Evolutionary conservation across 2,113 vertebrate genomes (phyloP).

Genomic region (Melospiza melodia): DNA sequence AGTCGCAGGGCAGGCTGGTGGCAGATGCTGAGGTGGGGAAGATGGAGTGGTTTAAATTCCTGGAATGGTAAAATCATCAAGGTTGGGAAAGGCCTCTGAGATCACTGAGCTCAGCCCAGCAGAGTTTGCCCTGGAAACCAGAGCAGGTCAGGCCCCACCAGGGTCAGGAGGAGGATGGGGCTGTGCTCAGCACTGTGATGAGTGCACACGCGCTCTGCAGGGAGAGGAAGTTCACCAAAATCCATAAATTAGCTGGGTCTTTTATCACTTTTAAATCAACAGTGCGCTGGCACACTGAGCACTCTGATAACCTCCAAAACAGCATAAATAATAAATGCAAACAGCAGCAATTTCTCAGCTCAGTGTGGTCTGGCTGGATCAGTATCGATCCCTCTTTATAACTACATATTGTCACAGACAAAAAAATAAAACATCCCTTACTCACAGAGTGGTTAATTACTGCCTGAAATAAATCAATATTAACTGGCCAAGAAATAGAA

Average conservation of each 20-base stretch:
- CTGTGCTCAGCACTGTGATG: background rate
- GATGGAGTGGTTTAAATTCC: fast-evolving
- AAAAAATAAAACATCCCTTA: conserved; percentile 8
- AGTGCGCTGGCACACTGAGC: background rate
- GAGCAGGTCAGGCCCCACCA: background rate
- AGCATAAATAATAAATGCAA: conserved; percentile 44
- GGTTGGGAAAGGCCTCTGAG: background rate
- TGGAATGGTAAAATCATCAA: background rate
- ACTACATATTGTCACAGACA: background rate
- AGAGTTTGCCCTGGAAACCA: background rate
- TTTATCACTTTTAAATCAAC: conserved; percentile 48
- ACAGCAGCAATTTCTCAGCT: background rate
- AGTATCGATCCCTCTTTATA: conserved; percentile 15
- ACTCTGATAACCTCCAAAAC: background rate
- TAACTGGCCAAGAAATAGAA: background rate
- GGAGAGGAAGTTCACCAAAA: background rate
- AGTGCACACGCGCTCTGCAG: background rate
- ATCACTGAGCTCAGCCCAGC: background rate
- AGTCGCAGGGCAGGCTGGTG: background rate
- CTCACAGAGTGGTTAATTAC: conserved; percentile 22
- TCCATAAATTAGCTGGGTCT: background rate
- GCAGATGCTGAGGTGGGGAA: background rate
- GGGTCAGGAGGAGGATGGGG: background rate
- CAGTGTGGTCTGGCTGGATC: background rate
- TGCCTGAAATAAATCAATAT: conserved; percentile 23